Evolutionary conservation across 37 sponge, comb jelly and placozoan genomes (phyloP).

Genomic region (Bolinopsis microptera): DNA sequence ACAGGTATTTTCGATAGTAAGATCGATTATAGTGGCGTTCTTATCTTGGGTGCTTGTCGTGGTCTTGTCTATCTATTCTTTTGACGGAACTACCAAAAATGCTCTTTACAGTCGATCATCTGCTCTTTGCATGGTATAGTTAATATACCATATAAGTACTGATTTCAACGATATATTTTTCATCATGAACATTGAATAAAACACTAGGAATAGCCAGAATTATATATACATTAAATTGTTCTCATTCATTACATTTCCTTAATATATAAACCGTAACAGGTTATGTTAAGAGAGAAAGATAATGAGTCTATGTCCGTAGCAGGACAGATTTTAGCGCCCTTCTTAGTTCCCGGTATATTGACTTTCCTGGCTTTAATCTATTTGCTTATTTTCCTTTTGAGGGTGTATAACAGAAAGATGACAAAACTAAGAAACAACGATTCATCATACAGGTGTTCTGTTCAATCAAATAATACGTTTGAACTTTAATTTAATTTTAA

Average conservation of each 20-base stretch:
- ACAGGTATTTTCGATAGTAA: slow-evolving; percentile 2
- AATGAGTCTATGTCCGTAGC: neutral
- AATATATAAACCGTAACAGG: neutral
- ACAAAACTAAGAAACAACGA: neutral
- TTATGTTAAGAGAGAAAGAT: neutral
- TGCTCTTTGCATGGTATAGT: slow-evolving; percentile 26
- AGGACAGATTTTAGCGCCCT: slow-evolving; percentile 26
- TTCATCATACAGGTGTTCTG: slow-evolving; percentile 7
- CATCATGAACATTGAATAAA: neutral
- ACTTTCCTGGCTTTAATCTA: slow-evolving; percentile 22
- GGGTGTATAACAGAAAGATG: neutral
- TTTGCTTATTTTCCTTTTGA: neutral
- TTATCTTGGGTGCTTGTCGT: slow-evolving; percentile 53
- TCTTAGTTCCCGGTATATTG: neutral
- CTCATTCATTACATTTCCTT: neutral
- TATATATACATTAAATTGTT: neutral
- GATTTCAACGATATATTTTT: neutral
- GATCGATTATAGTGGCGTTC: neutral
- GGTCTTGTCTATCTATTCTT: neutral
- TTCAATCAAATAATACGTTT: neutral
- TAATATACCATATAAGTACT: neutral
- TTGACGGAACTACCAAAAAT: neutral
- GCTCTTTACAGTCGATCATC: neutral
- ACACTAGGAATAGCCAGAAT: neutral
- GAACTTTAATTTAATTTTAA: neutral